phyloP scores from a whole-genome alignment of 2,113 vertebrate genomes.

The Lota lota region DNA sequence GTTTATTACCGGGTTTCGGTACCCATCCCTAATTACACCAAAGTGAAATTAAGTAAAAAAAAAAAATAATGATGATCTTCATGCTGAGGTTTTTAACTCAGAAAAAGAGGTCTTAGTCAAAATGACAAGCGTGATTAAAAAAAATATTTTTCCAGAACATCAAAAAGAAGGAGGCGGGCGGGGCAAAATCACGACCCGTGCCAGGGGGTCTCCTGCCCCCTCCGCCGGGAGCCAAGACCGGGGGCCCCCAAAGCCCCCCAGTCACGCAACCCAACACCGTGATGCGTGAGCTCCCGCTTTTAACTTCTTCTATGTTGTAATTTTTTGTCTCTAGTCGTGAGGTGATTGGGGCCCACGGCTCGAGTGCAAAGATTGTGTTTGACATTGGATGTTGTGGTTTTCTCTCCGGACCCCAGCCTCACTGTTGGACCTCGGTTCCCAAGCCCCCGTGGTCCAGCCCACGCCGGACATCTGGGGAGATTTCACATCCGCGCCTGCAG shows the following conservation, averaged over 20 bases:
- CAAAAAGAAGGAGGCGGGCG: slow-evolving; percentile 86
- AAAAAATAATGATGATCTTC: no score
- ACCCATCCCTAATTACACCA: neutral
- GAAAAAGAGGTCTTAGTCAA: no score
- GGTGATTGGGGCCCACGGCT: neutral
- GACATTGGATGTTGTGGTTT: neutral
- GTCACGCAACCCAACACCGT: slow-evolving; percentile 67
- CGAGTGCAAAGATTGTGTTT: neutral
- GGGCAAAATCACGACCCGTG: slow-evolving; percentile 59
- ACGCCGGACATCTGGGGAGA: slow-evolving; percentile 87
- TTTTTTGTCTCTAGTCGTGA: no score
- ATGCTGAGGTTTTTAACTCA: no score
- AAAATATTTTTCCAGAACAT: slow-evolving; percentile 75
- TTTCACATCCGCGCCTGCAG: slow-evolving; percentile 78
- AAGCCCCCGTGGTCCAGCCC: slow-evolving; percentile 43
- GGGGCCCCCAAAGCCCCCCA: slow-evolving; percentile 47
- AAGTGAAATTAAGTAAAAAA: no score
- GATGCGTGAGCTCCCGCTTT: neutral
- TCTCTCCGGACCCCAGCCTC: slow-evolving; percentile 38
- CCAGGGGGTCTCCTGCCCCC: slow-evolving; percentile 82
- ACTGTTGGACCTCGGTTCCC: slow-evolving; percentile 64
- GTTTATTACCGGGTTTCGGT: neutral
- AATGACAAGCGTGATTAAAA: neutral
- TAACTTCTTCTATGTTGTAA: neutral
- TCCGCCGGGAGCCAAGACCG: slow-evolving; percentile 76